A percentile compares a stretch with the other conserved stretches of the same genome.
These are phyloP conservation scores for Phymastichus coffea DNA, from an alignment of 1,140 invertebrate species.

Conservation along the genomic window DNA sequence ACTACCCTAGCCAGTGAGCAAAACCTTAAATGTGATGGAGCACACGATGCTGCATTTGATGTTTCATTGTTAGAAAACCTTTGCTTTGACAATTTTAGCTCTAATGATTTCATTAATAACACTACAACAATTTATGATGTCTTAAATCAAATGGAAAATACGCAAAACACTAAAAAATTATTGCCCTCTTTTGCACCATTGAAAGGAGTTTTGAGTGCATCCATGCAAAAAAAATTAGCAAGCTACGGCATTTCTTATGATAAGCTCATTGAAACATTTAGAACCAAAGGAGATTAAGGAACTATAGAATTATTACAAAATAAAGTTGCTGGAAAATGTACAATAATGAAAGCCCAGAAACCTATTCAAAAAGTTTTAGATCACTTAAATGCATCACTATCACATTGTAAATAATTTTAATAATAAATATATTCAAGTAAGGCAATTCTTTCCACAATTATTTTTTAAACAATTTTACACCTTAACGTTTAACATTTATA, in stretches of 20 bases:
- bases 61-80: not conserved
- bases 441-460: too few relatives aligned
- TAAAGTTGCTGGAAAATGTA: too few relatives aligned
- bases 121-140: not conserved
- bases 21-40: not conserved
- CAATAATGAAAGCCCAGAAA: too few relatives aligned
- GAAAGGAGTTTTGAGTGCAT: not conserved
- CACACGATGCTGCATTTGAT: not conserved
- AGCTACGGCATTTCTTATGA: not conserved
- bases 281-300: too few relatives aligned
- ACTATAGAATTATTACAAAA: too few relatives aligned
- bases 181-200: not conserved
- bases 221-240: not conserved
- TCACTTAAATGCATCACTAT: too few relatives aligned
- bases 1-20: not conserved
- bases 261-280: too few relatives aligned
- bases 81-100: not conserved
- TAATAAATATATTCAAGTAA: too few relatives aligned
- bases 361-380: too few relatives aligned
- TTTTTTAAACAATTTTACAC: too few relatives aligned
- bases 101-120: not conserved
- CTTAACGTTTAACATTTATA: too few relatives aligned
- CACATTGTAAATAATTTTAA: too few relatives aligned
- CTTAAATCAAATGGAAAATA: not conserved
- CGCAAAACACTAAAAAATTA: not conserved